Base-by-base conservation (phyloP, 1,140 invertebrate genomes). In the Drosophila repleta region DNA sequence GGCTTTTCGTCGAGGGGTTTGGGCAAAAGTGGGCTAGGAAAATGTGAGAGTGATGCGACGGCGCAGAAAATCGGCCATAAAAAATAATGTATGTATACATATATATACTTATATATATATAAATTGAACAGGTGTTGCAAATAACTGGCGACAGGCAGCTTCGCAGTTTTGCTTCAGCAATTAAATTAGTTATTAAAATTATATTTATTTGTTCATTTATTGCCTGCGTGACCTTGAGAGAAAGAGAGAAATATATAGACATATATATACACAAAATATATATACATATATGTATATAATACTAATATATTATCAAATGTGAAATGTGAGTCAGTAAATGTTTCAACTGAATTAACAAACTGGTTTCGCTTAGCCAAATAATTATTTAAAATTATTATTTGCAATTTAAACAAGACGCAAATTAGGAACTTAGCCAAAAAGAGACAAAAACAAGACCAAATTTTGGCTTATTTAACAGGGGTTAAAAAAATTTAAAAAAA, bases 191-290 rank as follows among this genome's bases (percentile, higher is more conserved):
- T 63, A 67, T 74, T 69, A 66, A 68, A 63, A 70, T 43, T 58
- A 68, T 70, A 76, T 67, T 79, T 79, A 76, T 76, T 72, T 83
- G 71, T 70, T 61, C 79, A 77, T 81, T 64, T 76, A 71, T 67
- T 79, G 80, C 56, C 32, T 35, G 32, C 32, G 32, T 11, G 32
- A 35, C 32, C 60, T 72, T 82, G 53, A 64, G 62, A 64, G 71
- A 76, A 18, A 46, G 8, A 46, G 8, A 41, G 4, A 48, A 2
- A 48, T 7, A 48, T 13, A 43, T 2, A 43, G 8, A 37, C 1
- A 10, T 4, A 53, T 1, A 32, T 17, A 57, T 2, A 29, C 11
- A 17, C 3, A 57, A 0, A 49, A 29, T 29, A 29, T 6, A 29
- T 7, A 29, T 29, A 29, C 26, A 29, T 29, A 29, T 29, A 29